Percentiles rank a stretch among this genome's conserved stretches.
Evolutionary conservation across 2,888 invertebrate genomes (phyloP).

Genomic region (Oegoconia quadripuncta): DNA sequence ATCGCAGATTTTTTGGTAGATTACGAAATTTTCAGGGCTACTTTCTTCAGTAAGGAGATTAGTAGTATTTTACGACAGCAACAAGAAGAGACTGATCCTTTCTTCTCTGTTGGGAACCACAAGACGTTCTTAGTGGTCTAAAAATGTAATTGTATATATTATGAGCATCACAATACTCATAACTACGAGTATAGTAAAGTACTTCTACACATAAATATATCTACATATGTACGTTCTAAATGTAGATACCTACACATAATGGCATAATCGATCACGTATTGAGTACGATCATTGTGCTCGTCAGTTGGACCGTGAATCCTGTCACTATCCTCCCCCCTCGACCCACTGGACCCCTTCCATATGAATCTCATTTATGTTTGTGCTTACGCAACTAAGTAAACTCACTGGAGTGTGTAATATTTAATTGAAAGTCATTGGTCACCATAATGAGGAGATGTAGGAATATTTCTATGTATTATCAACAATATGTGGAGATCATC

Average conservation of each 20-base stretch:
- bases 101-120: too few species aligned
- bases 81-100: too few species aligned
- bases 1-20: too few species aligned
- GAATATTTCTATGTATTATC: too few species aligned
- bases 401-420: constrained; percentile 58
- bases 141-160: too few species aligned
- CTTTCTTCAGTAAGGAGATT: too few species aligned
- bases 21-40: too few species aligned
- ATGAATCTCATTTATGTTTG: constrained; percentile 72
- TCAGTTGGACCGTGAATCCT: constrained; percentile 76
- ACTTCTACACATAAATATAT: background rate
- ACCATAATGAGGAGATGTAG: too few species aligned
- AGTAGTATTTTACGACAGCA: too few species aligned
- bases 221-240: constrained; percentile 12
- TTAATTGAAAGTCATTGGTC: constrained; percentile 42
- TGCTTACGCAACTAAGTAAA: constrained; percentile 73
- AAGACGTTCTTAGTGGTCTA: too few species aligned
- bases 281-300: constrained; percentile 72
- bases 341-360: constrained; percentile 33
- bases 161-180: too few species aligned
- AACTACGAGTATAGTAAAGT: background rate
- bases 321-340: constrained; percentile 54
- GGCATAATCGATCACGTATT: constrained; percentile 76
- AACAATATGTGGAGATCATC: too few species aligned
- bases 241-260: constrained; percentile 46